Evolutionary conservation across 2,888 invertebrate species (phyloP), one percentile per base, ranked within the genome.

Genomic region (Drosophila neotestacea): DNA sequence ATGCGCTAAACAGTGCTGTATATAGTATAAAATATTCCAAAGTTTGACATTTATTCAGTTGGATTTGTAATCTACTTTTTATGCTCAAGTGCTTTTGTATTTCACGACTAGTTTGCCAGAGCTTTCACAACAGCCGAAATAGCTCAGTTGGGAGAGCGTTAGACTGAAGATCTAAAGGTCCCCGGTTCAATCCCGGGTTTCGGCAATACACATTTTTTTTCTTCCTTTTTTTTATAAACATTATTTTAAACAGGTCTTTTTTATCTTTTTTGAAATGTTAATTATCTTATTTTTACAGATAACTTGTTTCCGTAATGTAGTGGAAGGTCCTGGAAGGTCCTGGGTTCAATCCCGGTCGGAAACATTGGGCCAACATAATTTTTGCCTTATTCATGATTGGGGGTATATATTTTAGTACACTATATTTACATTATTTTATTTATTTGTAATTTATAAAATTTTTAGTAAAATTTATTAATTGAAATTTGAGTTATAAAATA

Each of bases 101-200:
- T 50, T 61, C 0, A 6, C 32, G 4, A 7, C 10, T 28, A 16
- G 6, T 51, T 60, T 1, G 66, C 2, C 2, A 0, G 0, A 0
- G 0, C 0, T 0, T 0, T 0, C 0, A 0, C 47, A 48, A 1
- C 9, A 11, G 94, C 95, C 95, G 95, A 95, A 95, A 95, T 95
- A 95, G 95, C 95, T 95, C 95, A 95, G 95, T 95, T 95, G 95
- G 95, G 95, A 95, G 95, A 95, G 95, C 95, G 95, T 95, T 95
- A 95, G 95, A 95, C 95, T 95, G 95, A 95, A 95, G 95, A 95
- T 95, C 95, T 91, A 91, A 91, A 91, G 74, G 91, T 91, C 91
- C 91, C 90, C 90, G 90, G 91, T 91, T 91, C 91, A 89, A 91
- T 91, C 91, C 91, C 90, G 89, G 90, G 90, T 85, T 85, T 85